phyloP scores from a whole-genome alignment of 2,888 invertebrate species.

The Eutolmus rufibarbis region DNA sequence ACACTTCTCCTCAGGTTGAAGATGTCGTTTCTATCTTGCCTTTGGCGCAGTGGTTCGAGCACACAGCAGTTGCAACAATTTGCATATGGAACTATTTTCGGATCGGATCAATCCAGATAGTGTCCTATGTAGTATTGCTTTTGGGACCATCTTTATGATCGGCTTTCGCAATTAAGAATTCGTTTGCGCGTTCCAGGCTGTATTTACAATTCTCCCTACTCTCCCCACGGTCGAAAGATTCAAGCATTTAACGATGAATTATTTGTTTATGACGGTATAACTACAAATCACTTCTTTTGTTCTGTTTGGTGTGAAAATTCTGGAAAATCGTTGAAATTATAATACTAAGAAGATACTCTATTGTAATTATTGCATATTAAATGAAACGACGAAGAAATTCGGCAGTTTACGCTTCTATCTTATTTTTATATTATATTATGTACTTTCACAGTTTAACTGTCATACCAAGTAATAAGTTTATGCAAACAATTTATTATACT shows the following conservation, averaged over 20 bases:
- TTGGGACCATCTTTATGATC: not conserved
- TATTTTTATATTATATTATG: no score
- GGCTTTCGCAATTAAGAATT: not conserved
- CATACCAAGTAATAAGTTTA: no score
- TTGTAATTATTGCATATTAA: no score
- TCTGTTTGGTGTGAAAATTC: no score
- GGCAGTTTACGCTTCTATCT: no score
- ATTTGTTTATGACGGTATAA: not conserved
- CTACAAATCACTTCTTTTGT: not conserved
- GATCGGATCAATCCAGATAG: not conserved
- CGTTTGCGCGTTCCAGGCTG: not conserved
- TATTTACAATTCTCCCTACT: not conserved
- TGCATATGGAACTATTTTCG: not conserved
- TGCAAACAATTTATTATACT: no score
- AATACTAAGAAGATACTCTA: no score
- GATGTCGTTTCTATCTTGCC: not conserved
- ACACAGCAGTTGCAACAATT: not conserved
- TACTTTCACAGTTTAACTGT: no score
- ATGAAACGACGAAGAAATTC: no score
- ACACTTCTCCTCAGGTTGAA: not conserved
- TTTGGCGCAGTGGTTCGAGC: not conserved
- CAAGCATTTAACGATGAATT: not conserved
- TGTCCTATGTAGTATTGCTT: not conserved
- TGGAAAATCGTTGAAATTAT: not conserved
- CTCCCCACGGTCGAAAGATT: not conserved